Evolutionary conservation across 2,888 invertebrate genomes (phyloP).

Genomic region (Odiellus spinosus): DNA sequence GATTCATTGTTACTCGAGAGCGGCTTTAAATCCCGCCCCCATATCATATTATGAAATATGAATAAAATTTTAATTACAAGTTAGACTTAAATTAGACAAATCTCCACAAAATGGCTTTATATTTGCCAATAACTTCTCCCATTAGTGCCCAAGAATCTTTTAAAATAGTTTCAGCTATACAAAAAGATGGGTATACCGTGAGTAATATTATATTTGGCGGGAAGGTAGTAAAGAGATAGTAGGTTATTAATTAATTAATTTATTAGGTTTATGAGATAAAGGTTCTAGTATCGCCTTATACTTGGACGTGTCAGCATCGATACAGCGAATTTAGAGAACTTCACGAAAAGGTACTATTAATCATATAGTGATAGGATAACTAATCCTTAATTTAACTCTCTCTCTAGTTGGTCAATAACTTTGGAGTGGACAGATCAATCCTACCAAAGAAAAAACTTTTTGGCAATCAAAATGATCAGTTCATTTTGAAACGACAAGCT

Average conservation of each 20-base stretch:
- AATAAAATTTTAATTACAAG: too few relatives aligned
- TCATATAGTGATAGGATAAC: too few relatives aligned
- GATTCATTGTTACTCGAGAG: too few relatives aligned
- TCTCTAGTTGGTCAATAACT: slow-evolving; percentile 48
- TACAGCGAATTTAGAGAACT: slow-evolving; percentile 80
- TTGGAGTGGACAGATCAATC: slow-evolving; percentile 64
- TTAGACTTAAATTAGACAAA: too few relatives aligned
- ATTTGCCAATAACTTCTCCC: too few relatives aligned
- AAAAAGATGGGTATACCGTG: slow-evolving; percentile 11
- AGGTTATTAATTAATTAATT: background rate
- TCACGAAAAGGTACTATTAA: slow-evolving; percentile 45
- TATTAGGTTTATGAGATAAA: slow-evolving; percentile 32
- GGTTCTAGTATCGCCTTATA: slow-evolving; percentile 28
- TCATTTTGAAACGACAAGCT: slow-evolving; percentile 64
- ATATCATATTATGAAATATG: too few relatives aligned
- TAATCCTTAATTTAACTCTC: too few relatives aligned
- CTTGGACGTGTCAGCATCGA: slow-evolving; percentile 67
- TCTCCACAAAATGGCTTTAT: too few relatives aligned
- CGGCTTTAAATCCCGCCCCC: too few relatives aligned
- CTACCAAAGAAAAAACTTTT: slow-evolving; percentile 86
- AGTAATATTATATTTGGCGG: too few relatives aligned
- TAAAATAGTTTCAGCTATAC: slow-evolving; percentile 4
- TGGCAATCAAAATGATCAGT: slow-evolving; percentile 71
- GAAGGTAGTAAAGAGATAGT: background rate
- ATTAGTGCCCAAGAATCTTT: slow-evolving; percentile 3